phyloP scores from a whole-genome alignment of 2,888 invertebrate species.

The Epinotia brunnichana region DNA sequence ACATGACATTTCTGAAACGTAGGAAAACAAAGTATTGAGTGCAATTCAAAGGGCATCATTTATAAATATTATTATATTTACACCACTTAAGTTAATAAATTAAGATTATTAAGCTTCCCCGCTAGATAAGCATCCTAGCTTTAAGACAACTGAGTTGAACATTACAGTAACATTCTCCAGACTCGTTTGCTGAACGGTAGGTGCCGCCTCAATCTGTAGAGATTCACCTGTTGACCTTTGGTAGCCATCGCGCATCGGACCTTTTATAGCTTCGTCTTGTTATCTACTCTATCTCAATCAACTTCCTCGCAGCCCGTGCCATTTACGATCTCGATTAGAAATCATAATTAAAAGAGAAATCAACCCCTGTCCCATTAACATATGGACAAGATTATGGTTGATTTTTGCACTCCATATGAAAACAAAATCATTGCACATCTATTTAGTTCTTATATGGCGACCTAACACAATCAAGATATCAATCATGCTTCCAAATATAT shows the following conservation, averaged over 20 bases:
- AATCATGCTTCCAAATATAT: conserved; percentile 16
- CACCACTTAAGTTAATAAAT: background rate
- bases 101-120: background rate
- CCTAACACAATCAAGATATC: conserved; percentile 17
- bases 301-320: background rate
- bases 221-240: conserved; percentile 48
- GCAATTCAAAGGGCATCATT: no score
- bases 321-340: conserved; percentile 25
- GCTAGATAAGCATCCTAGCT: background rate
- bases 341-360: conserved; percentile 23
- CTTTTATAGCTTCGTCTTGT: conserved; percentile 17
- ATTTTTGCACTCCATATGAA: background rate
- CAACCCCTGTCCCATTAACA: conserved; percentile 12
- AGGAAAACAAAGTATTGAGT: no score
- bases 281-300: conserved; percentile 15
- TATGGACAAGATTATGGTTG: background rate
- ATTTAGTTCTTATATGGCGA: background rate
- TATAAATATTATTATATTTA: no score
- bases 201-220: conserved; percentile 43
- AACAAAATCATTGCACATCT: background rate
- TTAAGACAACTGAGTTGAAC: conserved; percentile 46
- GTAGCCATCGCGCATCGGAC: conserved; percentile 36
- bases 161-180: background rate
- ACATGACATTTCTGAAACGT: no score
- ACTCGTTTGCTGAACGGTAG: background rate